These are phyloP conservation scores for Vesta saturnalis DNA, from an alignment of 2,888 invertebrate genomes.

Conservation along the genomic window DNA sequence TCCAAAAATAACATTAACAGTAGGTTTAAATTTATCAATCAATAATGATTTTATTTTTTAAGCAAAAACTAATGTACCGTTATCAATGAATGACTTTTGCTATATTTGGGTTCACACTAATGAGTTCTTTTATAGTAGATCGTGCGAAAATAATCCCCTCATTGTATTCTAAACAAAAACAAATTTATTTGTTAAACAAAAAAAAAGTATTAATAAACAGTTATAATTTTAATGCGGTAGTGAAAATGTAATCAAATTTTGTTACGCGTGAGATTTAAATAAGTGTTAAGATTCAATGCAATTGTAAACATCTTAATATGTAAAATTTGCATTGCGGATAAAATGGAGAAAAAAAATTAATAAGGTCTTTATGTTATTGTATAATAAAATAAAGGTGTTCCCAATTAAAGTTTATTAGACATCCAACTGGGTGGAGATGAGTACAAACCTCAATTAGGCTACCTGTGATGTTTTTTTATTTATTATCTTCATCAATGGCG, in stretches of 20 bases:
- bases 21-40: constrained; percentile 35
- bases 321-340: not conserved
- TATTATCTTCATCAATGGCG: constrained; percentile 37
- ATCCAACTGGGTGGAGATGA: constrained; percentile 34
- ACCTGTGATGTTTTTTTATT: constrained; percentile 37
- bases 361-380: not conserved
- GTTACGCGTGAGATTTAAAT: not conserved
- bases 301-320: not conserved
- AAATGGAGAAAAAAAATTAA: too few species aligned
- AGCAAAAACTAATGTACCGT: constrained; percentile 36
- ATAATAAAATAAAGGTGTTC: constrained; percentile 18
- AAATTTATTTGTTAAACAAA: constrained; percentile 5
- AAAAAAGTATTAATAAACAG: constrained; percentile 9
- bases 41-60: constrained; percentile 35
- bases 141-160: constrained; percentile 23
- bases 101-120: constrained; percentile 30
- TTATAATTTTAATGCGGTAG: constrained; percentile 9
- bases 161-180: constrained; percentile 12
- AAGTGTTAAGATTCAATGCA: too few species aligned
- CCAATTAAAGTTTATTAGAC: constrained; percentile 30
- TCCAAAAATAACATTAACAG: constrained; percentile 36
- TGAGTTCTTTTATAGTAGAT: constrained; percentile 19
- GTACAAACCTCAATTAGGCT: constrained; percentile 41
- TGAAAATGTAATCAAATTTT: constrained; percentile 3
- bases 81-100: constrained; percentile 30